phyloP scores from a whole-genome alignment of 1,140 invertebrate genomes.

The Maconellicoccus hirsutus region DNA sequence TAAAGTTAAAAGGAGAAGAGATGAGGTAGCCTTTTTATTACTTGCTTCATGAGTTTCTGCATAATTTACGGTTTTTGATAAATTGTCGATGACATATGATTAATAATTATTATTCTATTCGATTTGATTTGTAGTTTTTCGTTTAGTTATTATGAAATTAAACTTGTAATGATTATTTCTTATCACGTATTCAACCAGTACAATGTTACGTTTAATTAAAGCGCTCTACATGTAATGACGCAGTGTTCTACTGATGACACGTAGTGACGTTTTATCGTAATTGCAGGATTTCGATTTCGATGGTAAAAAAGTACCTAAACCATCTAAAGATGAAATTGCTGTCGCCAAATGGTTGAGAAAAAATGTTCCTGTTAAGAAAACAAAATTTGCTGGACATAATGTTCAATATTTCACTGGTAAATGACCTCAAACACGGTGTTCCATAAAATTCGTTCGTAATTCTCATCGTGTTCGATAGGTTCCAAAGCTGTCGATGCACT shows the following conservation, averaged over 20 bases:
- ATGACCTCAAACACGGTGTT: slow-evolving; percentile 10
- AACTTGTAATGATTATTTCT: no score
- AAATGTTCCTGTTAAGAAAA: slow-evolving; percentile 86
- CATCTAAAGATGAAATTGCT: slow-evolving; percentile 81
- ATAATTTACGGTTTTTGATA: no score
- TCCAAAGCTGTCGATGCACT: slow-evolving; percentile 82
- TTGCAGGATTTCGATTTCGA: slow-evolving; percentile 42
- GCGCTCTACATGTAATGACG: no score
- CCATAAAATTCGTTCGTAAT: background rate
- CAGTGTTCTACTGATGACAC: background rate
- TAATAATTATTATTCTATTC: no score
- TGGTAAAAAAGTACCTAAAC: slow-evolving; percentile 48
- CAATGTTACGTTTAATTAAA: no score
- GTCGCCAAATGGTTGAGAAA: slow-evolving; percentile 88
- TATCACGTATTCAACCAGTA: no score
- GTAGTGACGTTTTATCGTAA: slow-evolving; percentile 19
- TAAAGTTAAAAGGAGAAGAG: slow-evolving; percentile 41
- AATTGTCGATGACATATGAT: no score
- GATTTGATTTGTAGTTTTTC: no score
- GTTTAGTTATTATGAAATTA: no score
- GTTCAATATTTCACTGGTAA: slow-evolving; percentile 92
- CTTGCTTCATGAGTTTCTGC: slow-evolving; percentile 27
- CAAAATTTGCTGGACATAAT: slow-evolving; percentile 88
- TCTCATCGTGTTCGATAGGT: slow-evolving; percentile 37
- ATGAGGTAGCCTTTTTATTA: slow-evolving; percentile 41